phyloP scores from a whole-genome alignment of 1,140 invertebrate genomes.

The Temnothorax longispinosus region DNA sequence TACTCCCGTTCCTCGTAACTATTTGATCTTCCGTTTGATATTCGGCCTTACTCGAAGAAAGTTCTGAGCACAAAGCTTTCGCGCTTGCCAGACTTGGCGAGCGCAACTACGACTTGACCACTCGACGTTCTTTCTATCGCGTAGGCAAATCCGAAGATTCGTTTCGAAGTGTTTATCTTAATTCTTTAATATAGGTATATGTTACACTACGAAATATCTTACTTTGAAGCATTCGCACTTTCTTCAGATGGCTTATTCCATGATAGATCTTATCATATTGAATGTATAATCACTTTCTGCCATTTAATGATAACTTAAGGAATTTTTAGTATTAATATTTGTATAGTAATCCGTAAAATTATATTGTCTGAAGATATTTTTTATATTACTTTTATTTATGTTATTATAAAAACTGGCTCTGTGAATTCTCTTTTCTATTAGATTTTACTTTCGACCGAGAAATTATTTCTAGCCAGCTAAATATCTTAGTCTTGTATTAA shows the following conservation, averaged over 20 bases:
- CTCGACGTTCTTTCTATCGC: conserved; percentile 36
- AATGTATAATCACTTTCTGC: neutral
- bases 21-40: conserved; percentile 38
- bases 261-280: neutral
- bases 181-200: neutral
- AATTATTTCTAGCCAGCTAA: neutral
- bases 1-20: conserved; percentile 1
- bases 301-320: neutral
- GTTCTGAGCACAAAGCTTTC: neutral
- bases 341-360: neutral
- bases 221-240: conserved; percentile 5
- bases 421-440: neutral
- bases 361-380: neutral
- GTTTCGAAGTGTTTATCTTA: conserved; percentile 8
- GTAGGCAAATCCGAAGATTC: conserved; percentile 10
- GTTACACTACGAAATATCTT: neutral
- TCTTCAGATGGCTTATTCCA: neutral
- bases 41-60: conserved; percentile 35
- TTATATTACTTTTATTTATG: neutral
- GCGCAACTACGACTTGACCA: conserved; percentile 2
- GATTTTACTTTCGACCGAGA: neutral
- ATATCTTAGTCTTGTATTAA: neutral
- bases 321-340: neutral
- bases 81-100: neutral
- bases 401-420: neutral